These are phyloP conservation scores for Pangasius larnaudii DNA, from an alignment of 2,797 vertebrate species.

Conservation along the genomic window DNA sequence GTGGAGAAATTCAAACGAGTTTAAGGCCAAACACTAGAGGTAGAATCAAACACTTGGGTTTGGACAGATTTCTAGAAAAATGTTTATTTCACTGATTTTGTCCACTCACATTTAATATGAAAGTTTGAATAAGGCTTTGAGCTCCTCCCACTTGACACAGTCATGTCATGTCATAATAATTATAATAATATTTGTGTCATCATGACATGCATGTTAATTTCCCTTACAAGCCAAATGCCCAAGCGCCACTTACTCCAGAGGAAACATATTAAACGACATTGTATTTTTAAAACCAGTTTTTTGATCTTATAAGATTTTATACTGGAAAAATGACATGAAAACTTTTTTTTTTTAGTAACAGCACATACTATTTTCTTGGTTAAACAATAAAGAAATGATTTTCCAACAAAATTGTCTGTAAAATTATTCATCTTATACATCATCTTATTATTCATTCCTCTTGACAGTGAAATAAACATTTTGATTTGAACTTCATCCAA, in stretches of 20 bases:
- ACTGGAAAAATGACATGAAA: background rate
- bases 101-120: background rate
- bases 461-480: slow-evolving; percentile 20
- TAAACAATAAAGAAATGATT: background rate
- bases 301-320: background rate
- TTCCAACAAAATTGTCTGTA: background rate
- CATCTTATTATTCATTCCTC: background rate
- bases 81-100: slow-evolving; percentile 4
- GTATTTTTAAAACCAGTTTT: background rate
- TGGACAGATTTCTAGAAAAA: background rate
- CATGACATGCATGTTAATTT: background rate
- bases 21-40: background rate
- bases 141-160: background rate
- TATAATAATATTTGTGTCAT: background rate
- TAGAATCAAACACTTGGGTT: background rate
- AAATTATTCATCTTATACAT: background rate
- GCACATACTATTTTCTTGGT: background rate
- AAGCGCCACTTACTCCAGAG: background rate
- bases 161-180: background rate
- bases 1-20: background rate
- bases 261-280: background rate
- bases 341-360: background rate
- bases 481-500: background rate
- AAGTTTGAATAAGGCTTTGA: background rate
- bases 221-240: background rate